Evolutionary conservation across 2,797 vertebrate species (phyloP).

Genomic region (Enoplosus armatus): DNA sequence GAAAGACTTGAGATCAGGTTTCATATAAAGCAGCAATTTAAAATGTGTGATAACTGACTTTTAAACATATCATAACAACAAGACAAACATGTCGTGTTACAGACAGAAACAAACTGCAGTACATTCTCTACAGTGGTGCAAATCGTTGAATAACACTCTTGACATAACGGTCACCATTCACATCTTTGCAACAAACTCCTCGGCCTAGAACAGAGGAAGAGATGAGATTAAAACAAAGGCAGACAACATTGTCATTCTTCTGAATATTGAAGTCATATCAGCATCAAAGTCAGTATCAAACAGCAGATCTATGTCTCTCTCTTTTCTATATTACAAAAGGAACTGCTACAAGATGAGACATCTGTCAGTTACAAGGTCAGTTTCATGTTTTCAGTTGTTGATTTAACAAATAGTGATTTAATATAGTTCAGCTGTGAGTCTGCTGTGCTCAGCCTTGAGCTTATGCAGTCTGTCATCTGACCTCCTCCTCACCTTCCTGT

Average conservation of each 20-base stretch:
- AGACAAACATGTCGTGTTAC: conserved; percentile 16
- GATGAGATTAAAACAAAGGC: conserved; percentile 74
- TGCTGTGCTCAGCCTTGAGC: conserved; percentile 73
- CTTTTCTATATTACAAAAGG: conserved; percentile 7
- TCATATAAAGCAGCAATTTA: conserved; percentile 8
- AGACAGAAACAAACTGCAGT: conserved; percentile 32
- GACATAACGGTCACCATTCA: conserved; percentile 71
- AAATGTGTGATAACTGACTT: conserved; percentile 11
- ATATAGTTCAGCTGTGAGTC: conserved; percentile 85
- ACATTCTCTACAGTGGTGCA: conserved; percentile 51
- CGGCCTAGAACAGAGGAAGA: conserved; percentile 80
- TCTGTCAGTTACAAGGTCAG: conserved; percentile 11
- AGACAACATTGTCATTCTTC: conserved; percentile 36
- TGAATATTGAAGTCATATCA: conserved; percentile 21
- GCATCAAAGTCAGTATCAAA: conserved; percentile 3
- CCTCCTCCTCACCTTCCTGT: conserved; percentile 77
- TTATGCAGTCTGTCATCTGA: conserved; percentile 79
- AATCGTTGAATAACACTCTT: conserved; percentile 62
- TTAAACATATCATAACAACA: neutral
- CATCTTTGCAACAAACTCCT: conserved; percentile 75
- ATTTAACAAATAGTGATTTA: conserved; percentile 52
- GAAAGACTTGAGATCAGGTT: conserved; percentile 15
- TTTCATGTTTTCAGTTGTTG: neutral
- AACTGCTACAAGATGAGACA: neutral
- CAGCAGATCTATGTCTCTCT: neutral